Percentiles rank a stretch among this genome's conserved stretches.
phyloP scores from a whole-genome alignment of 1,140 invertebrate species.

The Drosophila bipectinata region DNA sequence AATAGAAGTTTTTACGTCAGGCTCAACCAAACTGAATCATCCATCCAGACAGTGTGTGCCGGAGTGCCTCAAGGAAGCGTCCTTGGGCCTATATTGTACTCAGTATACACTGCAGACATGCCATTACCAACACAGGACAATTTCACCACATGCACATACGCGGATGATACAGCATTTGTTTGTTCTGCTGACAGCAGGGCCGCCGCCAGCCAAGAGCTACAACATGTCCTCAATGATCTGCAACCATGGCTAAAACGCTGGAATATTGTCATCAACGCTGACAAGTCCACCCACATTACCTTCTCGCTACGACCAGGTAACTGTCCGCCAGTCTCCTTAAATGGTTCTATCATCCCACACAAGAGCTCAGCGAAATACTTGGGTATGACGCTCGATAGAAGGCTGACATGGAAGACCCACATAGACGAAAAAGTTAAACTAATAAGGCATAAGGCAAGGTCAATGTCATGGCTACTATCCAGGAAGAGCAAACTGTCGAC shows the following conservation, averaged over 20 bases:
- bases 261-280: conserved; percentile 1
- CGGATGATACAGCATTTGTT: background rate
- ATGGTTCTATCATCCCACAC: background rate
- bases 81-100: background rate
- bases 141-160: too few relatives aligned
- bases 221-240: background rate
- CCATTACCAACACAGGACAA: too few relatives aligned
- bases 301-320: conserved; percentile 1
- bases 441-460: too few relatives aligned
- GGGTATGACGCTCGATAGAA: too few relatives aligned
- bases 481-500: too few relatives aligned
- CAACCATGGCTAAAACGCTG: conserved; percentile 1
- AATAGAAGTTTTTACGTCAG: background rate
- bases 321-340: background rate
- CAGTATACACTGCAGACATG: too few relatives aligned
- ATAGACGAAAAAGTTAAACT: too few relatives aligned
- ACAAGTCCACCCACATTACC: conserved; percentile 1
- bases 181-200: conserved; percentile 1
- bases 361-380: too few relatives aligned
- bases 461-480: too few relatives aligned
- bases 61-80: conserved; percentile 1
- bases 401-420: too few relatives aligned
- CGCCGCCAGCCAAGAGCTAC: background rate
- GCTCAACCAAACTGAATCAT: background rate
- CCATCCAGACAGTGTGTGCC: background rate